Base-by-base conservation (phyloP, 2,888 invertebrate genomes). In the Thecophora atra region DNA sequence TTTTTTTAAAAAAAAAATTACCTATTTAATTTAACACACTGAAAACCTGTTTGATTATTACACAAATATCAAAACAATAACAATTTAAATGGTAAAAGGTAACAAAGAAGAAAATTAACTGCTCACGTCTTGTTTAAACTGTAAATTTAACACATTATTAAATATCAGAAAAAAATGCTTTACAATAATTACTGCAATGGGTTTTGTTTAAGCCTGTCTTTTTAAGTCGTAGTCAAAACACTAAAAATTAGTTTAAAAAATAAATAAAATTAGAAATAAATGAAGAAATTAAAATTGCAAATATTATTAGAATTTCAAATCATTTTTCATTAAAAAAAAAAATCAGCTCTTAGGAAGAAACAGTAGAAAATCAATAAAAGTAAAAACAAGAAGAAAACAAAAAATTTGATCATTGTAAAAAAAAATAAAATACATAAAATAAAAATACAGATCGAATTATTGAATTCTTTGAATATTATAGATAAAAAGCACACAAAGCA, bases 61-160 rank as follows among this genome's bases (percentile, higher is more conserved):
- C n/a, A n/a, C n/a, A 70, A 19, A 62, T n/a, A n/a, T n/a, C n/a
- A n/a, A n/a, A n/a, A 67, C 58, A 63, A 72, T 42, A 72, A 68
- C 11, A 58, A 71, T 63, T n/a, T n/a, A n/a, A n/a, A n/a, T n/a
- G n/a, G n/a, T n/a, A n/a, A n/a, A 67, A 21, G 15, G 58, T 58
- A 68, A 69, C 37, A 19, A 65, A 17, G 62, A 52, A 47, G 56
- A 58, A 65, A 73, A 51, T 19, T 21, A 69, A 67, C n/a, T n/a
- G n/a, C n/a, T n/a, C n/a, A n/a, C n/a, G 44, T 44, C 44, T 44
- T 44, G 44, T 13, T 44, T n/a, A n/a, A 44, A 62, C 62, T 77
- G 21, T 21, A 19, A 54, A 54, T 8, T n/a, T 54, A 73, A 74
- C 71, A 76, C 75, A 69, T 77, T 77, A 74, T 79, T 77, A 75